Evolutionary conservation across 2,888 invertebrate genomes (phyloP).

Genomic region (Eupeodes latifasciatus): DNA sequence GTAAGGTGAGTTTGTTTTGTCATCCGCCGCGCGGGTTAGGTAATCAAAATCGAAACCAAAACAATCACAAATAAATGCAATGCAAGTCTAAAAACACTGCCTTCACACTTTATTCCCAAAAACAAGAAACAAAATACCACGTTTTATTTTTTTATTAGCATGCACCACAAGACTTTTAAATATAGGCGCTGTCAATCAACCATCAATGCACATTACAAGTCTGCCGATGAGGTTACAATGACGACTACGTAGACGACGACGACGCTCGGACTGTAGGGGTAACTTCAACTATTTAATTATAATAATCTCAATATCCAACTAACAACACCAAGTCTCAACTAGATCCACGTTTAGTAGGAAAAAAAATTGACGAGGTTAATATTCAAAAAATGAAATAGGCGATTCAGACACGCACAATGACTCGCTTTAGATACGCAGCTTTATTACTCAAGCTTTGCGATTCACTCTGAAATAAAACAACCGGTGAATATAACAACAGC

Average conservation of each 20-base stretch:
- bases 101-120: slow-evolving; percentile 53
- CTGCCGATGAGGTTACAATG: slow-evolving; percentile 43
- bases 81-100: slow-evolving; percentile 34
- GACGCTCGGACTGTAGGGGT: slow-evolving; percentile 5
- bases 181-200: slow-evolving; percentile 60
- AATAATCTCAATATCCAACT: slow-evolving; percentile 11
- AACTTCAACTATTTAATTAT: slow-evolving; percentile 36
- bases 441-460: slow-evolving; percentile 33
- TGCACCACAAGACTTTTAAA: slow-evolving; percentile 61
- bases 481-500: slow-evolving; percentile 1
- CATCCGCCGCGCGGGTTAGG: slow-evolving; percentile 52
- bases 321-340: background rate
- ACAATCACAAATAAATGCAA: slow-evolving; percentile 42
- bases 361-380: slow-evolving; percentile 57
- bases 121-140: slow-evolving; percentile 6
- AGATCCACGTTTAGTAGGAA: slow-evolving; percentile 29
- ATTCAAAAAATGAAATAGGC: slow-evolving; percentile 28
- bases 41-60: slow-evolving; percentile 60
- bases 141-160: slow-evolving; percentile 44
- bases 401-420: slow-evolving; percentile 52
- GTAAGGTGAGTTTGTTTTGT: slow-evolving; percentile 46
- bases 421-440: slow-evolving; percentile 15
- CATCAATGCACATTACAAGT: slow-evolving; percentile 60
- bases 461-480: slow-evolving; percentile 22
- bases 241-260: too few species aligned